A percentile compares a stretch with the other conserved stretches of the same genome.
Evolutionary conservation across 2,888 invertebrate genomes (phyloP).

Genomic region (Allacma fusca): DNA sequence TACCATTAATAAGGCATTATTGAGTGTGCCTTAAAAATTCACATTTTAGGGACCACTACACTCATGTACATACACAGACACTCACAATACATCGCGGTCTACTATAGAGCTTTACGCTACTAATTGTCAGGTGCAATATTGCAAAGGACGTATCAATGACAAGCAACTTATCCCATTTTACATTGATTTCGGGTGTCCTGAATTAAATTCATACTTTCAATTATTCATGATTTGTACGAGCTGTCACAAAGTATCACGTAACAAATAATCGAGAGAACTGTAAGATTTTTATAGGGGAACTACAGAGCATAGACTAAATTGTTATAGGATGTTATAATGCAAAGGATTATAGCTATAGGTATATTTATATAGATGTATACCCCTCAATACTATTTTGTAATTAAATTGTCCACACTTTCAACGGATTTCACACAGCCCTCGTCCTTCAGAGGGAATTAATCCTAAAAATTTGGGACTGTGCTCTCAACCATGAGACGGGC

Average conservation of each 20-base stretch:
- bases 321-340: too few relatives aligned
- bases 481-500: not conserved
- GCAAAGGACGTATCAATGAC: conserved; percentile 16
- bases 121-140: too few relatives aligned
- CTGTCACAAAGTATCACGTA: not conserved
- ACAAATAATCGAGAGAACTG: too few relatives aligned
- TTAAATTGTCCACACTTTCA: conserved; percentile 16
- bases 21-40: too few relatives aligned
- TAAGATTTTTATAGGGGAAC: too few relatives aligned
- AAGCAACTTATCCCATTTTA: not conserved
- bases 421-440: not conserved
- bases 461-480: not conserved
- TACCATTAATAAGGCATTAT: too few relatives aligned
- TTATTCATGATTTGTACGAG: not conserved
- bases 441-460: not conserved
- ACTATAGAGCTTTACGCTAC: too few relatives aligned
- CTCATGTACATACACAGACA: too few relatives aligned
- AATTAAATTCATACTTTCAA: not conserved
- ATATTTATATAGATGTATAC: not conserved
- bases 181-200: conserved; percentile 7
- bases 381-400: not conserved
- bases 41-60: too few relatives aligned
- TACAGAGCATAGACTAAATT: too few relatives aligned
- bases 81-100: too few relatives aligned
- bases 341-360: not conserved